These are phyloP conservation scores for Carcharodon carcharias DNA, from an alignment of 2,797 vertebrate species.

Conservation along the genomic window DNA sequence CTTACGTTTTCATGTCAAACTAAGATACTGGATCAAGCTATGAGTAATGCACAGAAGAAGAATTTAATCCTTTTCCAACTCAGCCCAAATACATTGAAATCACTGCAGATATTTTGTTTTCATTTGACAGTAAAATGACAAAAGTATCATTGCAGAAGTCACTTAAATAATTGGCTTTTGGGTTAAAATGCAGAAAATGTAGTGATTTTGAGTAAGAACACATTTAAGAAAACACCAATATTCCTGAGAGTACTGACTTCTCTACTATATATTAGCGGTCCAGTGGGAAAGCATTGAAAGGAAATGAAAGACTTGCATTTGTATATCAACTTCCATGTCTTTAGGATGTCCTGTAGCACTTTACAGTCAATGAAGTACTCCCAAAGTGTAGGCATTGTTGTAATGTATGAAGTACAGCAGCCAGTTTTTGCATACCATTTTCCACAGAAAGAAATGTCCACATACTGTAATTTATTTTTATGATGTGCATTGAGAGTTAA, in stretches of 20 bases:
- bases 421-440: background rate
- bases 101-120: background rate
- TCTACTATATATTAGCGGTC: background rate
- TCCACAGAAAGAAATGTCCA: background rate
- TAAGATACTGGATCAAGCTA: background rate
- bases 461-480: background rate
- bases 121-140: background rate
- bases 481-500: background rate
- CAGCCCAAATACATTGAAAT: slow-evolving; percentile 16
- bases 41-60: slow-evolving; percentile 14
- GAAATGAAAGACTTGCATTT: background rate
- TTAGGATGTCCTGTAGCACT: background rate
- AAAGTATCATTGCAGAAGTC: background rate
- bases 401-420: background rate
- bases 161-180: background rate
- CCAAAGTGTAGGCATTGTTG: background rate
- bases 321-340: background rate
- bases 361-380: background rate
- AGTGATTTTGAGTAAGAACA: background rate
- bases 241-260: background rate
- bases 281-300: background rate
- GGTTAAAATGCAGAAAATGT: background rate
- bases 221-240: background rate
- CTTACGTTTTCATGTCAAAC: slow-evolving; percentile 26
- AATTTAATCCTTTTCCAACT: background rate